Percentiles rank a stretch among this genome's conserved stretches.
phyloP scores from a whole-genome alignment of 2,113 vertebrate species.

The Phalacrocorax carbo region DNA sequence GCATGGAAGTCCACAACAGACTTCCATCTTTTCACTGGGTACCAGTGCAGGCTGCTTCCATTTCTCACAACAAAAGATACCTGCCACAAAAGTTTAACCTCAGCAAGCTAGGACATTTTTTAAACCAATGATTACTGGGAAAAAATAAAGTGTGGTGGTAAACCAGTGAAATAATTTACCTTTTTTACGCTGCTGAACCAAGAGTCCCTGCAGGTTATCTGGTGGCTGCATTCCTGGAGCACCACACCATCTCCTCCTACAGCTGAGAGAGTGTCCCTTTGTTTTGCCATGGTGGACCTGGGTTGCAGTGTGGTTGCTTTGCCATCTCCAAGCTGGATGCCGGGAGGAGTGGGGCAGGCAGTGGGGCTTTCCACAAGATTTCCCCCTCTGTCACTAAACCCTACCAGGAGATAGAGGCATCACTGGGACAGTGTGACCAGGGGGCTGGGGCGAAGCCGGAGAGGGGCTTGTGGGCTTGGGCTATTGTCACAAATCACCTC shows the following conservation, averaged over 20 bases:
- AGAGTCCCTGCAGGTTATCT: not conserved
- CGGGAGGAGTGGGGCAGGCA: not conserved
- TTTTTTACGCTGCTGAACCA: not conserved
- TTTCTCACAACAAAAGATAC: not conserved
- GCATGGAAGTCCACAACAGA: not conserved
- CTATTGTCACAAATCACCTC: not conserved
- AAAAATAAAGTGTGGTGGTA: not conserved
- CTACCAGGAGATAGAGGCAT: accelerated
- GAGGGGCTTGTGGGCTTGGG: not conserved
- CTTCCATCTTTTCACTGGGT: not conserved
- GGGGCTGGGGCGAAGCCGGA: too few species aligned
- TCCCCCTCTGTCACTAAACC: not conserved
- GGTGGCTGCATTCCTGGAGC: not conserved
- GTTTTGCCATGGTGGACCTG: not conserved
- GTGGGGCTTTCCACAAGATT: accelerated
- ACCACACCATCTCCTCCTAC: not conserved
- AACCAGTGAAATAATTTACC: not conserved
- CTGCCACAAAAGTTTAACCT: not conserved
- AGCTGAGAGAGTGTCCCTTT: not conserved
- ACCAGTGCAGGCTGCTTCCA: not conserved
- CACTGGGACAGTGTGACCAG: not conserved
- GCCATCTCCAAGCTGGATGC: not conserved
- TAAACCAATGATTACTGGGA: not conserved
- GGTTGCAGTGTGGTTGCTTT: accelerated
- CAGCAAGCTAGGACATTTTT: not conserved